Evolutionary conservation across 2,888 invertebrate genomes (phyloP).

Genomic region (Nysson spinosus): DNA sequence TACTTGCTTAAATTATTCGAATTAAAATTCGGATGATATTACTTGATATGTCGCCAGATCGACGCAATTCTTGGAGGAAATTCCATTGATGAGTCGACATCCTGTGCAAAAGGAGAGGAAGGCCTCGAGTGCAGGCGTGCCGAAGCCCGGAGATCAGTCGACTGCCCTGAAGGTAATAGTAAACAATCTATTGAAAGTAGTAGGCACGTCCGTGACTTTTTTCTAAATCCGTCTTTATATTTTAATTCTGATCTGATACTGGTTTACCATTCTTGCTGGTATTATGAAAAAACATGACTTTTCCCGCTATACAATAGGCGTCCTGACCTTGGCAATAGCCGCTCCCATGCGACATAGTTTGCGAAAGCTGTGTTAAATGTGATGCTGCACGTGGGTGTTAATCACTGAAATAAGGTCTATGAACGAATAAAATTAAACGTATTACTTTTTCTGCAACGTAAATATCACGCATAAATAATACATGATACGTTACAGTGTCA

Average conservation of each 20-base stretch:
- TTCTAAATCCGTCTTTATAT: too few relatives aligned
- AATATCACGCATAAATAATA: too few relatives aligned
- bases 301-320: conserved; percentile 41
- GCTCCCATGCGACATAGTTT: conserved; percentile 52
- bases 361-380: conserved; percentile 34
- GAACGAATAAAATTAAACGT: background rate
- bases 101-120: conserved; percentile 74
- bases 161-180: conserved; percentile 75
- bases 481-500: too few relatives aligned
- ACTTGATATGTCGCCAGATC: conserved; percentile 57
- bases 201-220: too few relatives aligned
- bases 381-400: conserved; percentile 17
- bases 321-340: conserved; percentile 63
- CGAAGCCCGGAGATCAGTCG: conserved; percentile 75
- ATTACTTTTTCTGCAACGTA: too few relatives aligned
- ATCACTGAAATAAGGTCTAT: conserved; percentile 22
- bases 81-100: conserved; percentile 66
- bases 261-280: conserved; percentile 5
- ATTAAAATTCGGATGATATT: background rate
- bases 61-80: conserved; percentile 72
- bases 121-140: conserved; percentile 75
- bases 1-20: background rate
- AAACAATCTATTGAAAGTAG: too few relatives aligned
- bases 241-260: background rate
- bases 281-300: conserved; percentile 26